A percentile compares a stretch with the other conserved stretches of the same genome.
Evolutionary conservation across 2,797 vertebrate species (phyloP).

Genomic region (Phataginus tetradactyla): DNA sequence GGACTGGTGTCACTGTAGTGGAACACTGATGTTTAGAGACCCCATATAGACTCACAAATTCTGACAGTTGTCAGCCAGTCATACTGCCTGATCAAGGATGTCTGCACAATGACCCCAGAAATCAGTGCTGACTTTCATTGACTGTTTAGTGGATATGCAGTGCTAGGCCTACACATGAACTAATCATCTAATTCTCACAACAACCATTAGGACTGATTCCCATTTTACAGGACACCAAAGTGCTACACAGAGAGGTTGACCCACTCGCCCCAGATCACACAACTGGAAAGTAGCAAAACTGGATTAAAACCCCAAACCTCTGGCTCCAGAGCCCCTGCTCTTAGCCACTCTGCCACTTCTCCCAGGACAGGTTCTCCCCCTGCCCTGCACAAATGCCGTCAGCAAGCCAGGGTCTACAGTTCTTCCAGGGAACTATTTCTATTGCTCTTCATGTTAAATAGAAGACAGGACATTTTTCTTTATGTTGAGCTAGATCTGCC

Average conservation of each 20-base stretch:
- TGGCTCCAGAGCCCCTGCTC: not conserved
- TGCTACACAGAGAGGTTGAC: not conserved
- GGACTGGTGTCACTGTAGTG: not conserved
- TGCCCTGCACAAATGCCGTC: not conserved
- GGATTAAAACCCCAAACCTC: no score
- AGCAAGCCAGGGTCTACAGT: not conserved
- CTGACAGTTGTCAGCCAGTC: not conserved
- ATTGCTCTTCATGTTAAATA: not conserved
- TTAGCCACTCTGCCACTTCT: not conserved
- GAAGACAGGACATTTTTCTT: not conserved
- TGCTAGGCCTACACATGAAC: not conserved
- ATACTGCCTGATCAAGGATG: not conserved
- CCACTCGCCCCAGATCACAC: not conserved
- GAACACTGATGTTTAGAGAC: not conserved
- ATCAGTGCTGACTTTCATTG: not conserved
- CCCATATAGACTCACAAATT: not conserved
- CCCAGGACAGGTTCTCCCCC: not conserved
- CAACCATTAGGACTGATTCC: not conserved
- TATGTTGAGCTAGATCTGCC: not conserved
- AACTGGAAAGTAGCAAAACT: not conserved
- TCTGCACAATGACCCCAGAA: not conserved
- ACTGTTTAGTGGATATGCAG: not conserved
- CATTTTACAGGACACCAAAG: not conserved
- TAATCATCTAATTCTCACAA: not conserved
- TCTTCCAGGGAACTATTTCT: not conserved